Conservation (phyloP, 2,797 vertebrate species). For the Adelosebastes latens region DNA sequence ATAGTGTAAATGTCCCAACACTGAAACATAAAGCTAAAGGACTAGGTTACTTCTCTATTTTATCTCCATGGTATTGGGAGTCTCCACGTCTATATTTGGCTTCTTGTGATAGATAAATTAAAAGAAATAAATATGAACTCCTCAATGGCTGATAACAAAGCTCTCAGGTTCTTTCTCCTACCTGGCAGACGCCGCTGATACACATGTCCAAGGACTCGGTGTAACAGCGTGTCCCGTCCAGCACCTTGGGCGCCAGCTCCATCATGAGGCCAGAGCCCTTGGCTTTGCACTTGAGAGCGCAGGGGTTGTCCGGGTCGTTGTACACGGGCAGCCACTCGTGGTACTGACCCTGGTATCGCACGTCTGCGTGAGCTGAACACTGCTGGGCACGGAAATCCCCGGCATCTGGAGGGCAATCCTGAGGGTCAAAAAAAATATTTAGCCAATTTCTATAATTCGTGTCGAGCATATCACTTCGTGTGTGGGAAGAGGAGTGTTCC, state of each 20-base stretch:
- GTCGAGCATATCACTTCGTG: neutral
- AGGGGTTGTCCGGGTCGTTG: constrained; percentile 95
- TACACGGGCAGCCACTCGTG: constrained; percentile 95
- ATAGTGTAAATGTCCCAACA: neutral
- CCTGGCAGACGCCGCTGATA: constrained; percentile 96
- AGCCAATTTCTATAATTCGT: neutral
- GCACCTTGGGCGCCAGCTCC: constrained; percentile 95
- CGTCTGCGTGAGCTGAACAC: constrained; percentile 95
- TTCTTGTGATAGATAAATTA: neutral
- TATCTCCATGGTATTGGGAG: neutral
- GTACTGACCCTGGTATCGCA: constrained; percentile 90
- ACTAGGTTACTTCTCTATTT: neutral
- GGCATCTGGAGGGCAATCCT: constrained; percentile 93
- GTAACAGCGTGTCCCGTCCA: constrained; percentile 97
- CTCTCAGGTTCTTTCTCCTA: constrained; percentile 66
- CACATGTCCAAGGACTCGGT: constrained; percentile 98
- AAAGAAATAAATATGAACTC: constrained; percentile 8
- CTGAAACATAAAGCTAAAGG: neutral
- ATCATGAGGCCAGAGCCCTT: constrained; percentile 86
- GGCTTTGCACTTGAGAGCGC: constrained; percentile 93
- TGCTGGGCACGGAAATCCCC: constrained; percentile 97
- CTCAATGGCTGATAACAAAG: neutral
- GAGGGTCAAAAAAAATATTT: neutral
- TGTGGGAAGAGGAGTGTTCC: neutral
- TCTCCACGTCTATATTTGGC: neutral